Evolutionary conservation across 1,140 invertebrate genomes (phyloP), one percentile per base, ranked within the genome.

Genomic region (Teleopsis dalmanni): DNA sequence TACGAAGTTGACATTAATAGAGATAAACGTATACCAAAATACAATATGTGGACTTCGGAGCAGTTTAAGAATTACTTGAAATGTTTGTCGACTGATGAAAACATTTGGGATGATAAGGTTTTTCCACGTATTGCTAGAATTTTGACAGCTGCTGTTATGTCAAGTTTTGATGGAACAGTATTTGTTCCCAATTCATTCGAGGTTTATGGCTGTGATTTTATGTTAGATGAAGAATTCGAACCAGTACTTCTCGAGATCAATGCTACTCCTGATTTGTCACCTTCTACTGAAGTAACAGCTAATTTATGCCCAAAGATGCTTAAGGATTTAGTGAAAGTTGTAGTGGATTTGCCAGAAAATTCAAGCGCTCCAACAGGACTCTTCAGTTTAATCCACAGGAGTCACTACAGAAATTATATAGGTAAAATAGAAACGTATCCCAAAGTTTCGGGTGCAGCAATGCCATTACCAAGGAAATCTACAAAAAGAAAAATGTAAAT

Each of bases 161-260:
- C 81, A 3, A 76, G 74, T 49, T 80, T 87, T 23, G 88, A 94
- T 61, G 81, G 86, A 50, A 81, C 93, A 54, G 82, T 87, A 40
- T 73, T 80, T 16, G 76, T 83, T 50, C 83, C 81, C 52, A 88
- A 88, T 60, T 81, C 81, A 53, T 95, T 94, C 71, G 91, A 95
- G 69, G 66, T 95, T n/a, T 95, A 92, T 63, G 91, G 91, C 6
- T 92, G 91, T 33, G 93, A 95, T 73, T 95, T 95, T 65, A 85
- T 95, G 76, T 60, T 86, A 13, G 84, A 88, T 53, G 84, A 92
- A 59, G 85, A 91, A 58, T 85, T 86, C 44, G 80, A 81, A 50
- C 90, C 91, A 0, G 94, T 91, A 85, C 72, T 96, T 35, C 90
- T 96, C 55, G 92, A 96, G 73, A 94, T 95, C 51, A 95, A 95